Base-by-base conservation (phyloP, 2,113 vertebrate species). In the Gymnogyps californianus region DNA sequence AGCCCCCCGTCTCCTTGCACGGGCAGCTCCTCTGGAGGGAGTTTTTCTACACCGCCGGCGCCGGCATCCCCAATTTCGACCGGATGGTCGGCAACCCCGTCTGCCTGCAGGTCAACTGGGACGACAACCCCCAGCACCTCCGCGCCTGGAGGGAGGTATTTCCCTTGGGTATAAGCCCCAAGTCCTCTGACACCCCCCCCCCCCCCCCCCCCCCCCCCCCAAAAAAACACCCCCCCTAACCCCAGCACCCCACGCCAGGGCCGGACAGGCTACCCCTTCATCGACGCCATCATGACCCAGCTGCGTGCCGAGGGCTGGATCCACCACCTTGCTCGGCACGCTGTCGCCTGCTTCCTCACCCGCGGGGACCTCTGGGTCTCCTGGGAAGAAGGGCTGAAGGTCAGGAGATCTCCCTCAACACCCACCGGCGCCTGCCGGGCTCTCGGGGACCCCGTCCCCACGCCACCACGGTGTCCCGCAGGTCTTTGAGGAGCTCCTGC, bases 21-120 rank as follows among this genome's bases (percentile, higher is more conserved):
- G 98, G 98, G 11, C 98, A 98, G 96, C 95, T 99, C 17, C 96
- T 98, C 70, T 98, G 98, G 98, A 97, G 98, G 71, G 98, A 99
- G 90, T 98, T 98, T 83, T 98, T 97, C 95, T 98, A 98, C 96
- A 98, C 97, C 0, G 95, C 98, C 1, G 97, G 98, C 10, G 82
- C 97, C 10, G 96, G 98, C 3, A 95, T 98, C 75, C 97, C 97
- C 13, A 98, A 97, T 61, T 99, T 98, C 13, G 78, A 98, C 95
- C 97, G 88, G 91, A 98, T 98, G 98, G 93, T 97, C 26, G 97
- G 97, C 34, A 98, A 98, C 90, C 47, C 95, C 2, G 66, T 95
- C 8, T 98, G 98, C 38, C 94, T 97, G 47, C 97, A 98, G 90
- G 97, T 96, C 71, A 91, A 98, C 69, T 98, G 98, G 98, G 98